phyloP scores from a whole-genome alignment of 2,113 vertebrate species.

The Sardina pilchardus region DNA sequence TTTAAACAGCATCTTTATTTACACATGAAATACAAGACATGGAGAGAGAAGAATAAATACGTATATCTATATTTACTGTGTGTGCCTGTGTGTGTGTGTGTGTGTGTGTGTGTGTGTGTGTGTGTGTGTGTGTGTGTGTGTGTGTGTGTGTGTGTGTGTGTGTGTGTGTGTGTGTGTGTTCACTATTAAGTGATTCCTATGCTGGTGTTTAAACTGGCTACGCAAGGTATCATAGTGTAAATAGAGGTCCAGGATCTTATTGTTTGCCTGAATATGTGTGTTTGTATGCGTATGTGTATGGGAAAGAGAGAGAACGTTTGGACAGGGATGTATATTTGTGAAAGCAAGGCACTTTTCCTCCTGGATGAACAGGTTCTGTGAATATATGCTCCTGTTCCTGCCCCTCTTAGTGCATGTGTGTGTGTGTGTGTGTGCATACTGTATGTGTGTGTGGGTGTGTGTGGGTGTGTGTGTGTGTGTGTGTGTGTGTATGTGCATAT shows the following conservation, averaged over 20 bases:
- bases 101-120: neutral
- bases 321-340: neutral
- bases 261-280: neutral
- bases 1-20: slow-evolving; percentile 5
- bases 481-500: slow-evolving; percentile 28
- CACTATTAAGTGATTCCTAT: neutral
- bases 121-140: neutral
- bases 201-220: neutral
- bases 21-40: neutral
- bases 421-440: too few relatives aligned
- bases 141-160: slow-evolving; percentile 13
- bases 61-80: neutral
- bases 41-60: slow-evolving; percentile 14
- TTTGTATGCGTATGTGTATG: neutral
- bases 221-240: neutral
- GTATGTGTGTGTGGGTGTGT: neutral
- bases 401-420: neutral
- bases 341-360: neutral
- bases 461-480: neutral
- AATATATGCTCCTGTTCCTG: neutral
- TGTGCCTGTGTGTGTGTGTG: slow-evolving; percentile 13
- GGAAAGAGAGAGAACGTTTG: slow-evolving; percentile 21
- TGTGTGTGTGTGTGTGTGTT: neutral
- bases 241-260: slow-evolving; percentile 2
- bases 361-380: neutral